These are phyloP conservation scores for Erinaceus europaeus DNA, from an alignment of 2,113 vertebrate species.

Conservation along the genomic window DNA sequence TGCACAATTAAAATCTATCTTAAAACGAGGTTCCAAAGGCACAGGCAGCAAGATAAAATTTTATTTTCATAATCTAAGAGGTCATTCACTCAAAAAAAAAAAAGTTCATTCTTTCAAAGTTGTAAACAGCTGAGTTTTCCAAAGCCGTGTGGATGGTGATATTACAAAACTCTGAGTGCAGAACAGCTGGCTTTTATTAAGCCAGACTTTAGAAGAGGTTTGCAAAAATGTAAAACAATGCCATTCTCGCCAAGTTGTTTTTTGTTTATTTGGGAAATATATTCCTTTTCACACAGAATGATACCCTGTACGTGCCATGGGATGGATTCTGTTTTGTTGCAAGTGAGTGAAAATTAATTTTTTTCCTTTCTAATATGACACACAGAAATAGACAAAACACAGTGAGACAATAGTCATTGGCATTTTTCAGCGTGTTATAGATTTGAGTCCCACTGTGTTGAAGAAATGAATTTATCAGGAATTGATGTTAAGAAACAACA, in stretches of 20 bases:
- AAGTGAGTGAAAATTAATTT: background rate
- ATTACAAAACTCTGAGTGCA: background rate
- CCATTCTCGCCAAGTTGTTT: background rate
- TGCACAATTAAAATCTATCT: background rate
- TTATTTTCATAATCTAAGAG: background rate
- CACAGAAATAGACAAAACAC: conserved; percentile 26
- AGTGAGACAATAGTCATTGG: background rate
- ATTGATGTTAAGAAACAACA: background rate
- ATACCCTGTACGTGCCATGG: background rate
- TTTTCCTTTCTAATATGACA: conserved; percentile 14
- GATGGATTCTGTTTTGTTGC: background rate
- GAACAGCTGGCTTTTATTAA: conserved; percentile 46
- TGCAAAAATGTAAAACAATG: conserved; percentile 23
- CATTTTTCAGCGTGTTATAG: conserved; percentile 16
- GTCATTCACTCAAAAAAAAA: background rate
- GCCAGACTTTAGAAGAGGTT: conserved; percentile 27
- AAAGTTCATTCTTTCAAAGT: background rate
- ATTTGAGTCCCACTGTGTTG: background rate
- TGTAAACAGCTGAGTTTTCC: background rate
- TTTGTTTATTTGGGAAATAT: conserved; percentile 19
- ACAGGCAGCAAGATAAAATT: background rate
- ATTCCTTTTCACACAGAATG: background rate
- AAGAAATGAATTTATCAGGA: conserved; percentile 13
- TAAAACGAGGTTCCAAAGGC: background rate
- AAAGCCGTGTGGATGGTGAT: background rate